Conservation (phyloP, 1,140 invertebrate species). For the Bursaphelenchus mucronatus region DNA sequence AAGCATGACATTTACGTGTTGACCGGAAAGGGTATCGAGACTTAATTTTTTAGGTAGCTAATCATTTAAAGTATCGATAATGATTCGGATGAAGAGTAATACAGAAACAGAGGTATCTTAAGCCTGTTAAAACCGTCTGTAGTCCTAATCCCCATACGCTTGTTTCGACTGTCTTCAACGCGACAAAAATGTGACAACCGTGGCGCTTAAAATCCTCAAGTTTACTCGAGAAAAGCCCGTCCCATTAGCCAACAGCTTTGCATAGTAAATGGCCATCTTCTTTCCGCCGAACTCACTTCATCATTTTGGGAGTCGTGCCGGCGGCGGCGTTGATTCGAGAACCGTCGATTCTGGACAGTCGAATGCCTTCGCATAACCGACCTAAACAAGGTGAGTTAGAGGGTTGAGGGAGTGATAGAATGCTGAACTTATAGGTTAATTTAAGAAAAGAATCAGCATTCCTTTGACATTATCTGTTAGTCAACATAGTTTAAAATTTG, state of each 20-base stretch:
- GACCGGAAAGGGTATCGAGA: too few species aligned
- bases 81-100: too few species aligned
- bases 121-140: background rate
- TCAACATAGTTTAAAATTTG: constrained; percentile 1
- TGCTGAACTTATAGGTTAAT: background rate
- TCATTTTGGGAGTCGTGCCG: constrained; percentile 32
- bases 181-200: background rate
- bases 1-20: too few species aligned
- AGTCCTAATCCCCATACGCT: background rate
- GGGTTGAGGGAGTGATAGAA: constrained; percentile 7
- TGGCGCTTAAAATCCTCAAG: background rate
- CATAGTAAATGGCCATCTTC: background rate
- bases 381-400: constrained; percentile 15
- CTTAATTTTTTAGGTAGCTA: too few species aligned
- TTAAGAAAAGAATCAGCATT: too few species aligned
- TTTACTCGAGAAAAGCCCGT: background rate
- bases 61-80: too few species aligned
- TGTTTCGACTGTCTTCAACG: background rate
- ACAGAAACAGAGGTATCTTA: too few species aligned
- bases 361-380: constrained; percentile 27
- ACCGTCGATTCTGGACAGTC: constrained; percentile 9
- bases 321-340: constrained; percentile 14
- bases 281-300: constrained; percentile 19
- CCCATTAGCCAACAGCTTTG: background rate
- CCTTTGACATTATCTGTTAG: constrained; percentile 8